Evolutionary conservation across 1,140 invertebrate species (phyloP), one percentile per base, ranked within the genome.

Genomic region (Bacillus rossius): DNA sequence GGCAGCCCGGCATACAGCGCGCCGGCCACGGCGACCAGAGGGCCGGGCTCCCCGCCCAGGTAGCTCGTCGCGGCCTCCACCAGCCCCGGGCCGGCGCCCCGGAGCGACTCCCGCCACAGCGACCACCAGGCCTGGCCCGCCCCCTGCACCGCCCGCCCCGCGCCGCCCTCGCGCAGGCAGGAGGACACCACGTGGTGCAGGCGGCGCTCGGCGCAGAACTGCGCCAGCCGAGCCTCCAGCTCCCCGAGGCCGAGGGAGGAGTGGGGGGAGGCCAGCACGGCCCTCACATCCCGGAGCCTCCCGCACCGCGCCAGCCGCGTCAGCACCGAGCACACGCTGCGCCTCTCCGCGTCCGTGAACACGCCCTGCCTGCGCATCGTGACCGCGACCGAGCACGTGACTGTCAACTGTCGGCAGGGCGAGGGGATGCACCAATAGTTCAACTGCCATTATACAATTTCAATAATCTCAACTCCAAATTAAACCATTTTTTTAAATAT

Each of bases 161-260:
- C 47, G 4, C 49, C 40, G 49, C 16, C 26, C 10, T 57, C 43
- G 38, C 38, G 14, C 20, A 57, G 43, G 38, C 55, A 57, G 22
- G 55, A 47, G 41, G 49, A 57, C 19, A 29, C 45, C 41, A 57
- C 14, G 17, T 50, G 26, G 26, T 49, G 38, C 43, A 57, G 55
- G 8, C 40, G 25, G 41, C 49, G 41, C 19, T 57, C 25, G 16
- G 49, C 49, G 7, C 41, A 57, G 26, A 49, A 43, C 38, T 19
- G 22, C 8, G 43, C 49, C 16, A 57, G 25, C 45, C 37, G 5
- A 13, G 20, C 25, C 22, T 57, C 22, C 17, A 57, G 49, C 8
- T 29, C 26, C 3, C 7, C 14, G n/a, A 13, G 38, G 10, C 43
- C 22, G 2, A 57, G 26, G 20, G 34, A 48, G 7, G 43, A 17